Conservation (phyloP, 2,888 invertebrate species). For the Bellardia pandia region DNA sequence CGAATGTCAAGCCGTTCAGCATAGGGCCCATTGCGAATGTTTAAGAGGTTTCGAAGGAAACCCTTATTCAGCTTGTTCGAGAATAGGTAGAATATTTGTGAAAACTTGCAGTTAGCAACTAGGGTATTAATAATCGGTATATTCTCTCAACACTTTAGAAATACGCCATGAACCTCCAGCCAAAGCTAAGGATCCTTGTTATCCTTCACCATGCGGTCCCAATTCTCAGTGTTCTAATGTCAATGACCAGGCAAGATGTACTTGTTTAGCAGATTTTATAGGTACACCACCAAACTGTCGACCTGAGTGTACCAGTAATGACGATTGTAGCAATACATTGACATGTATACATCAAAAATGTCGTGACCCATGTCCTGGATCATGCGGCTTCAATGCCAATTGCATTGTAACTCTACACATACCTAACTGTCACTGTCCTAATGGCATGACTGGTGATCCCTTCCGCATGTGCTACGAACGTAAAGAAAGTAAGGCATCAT, state of each 20-base stretch:
- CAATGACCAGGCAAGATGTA: constrained; percentile 87
- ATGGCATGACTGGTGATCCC: constrained; percentile 90
- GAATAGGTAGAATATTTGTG: constrained; percentile 80
- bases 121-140: neutral
- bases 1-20: constrained; percentile 90
- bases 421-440: constrained; percentile 89
- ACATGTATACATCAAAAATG: constrained; percentile 91
- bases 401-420: constrained; percentile 91
- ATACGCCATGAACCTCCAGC: constrained; percentile 68
- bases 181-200: constrained; percentile 86
- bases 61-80: constrained; percentile 87
- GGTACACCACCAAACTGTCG: constrained; percentile 90
- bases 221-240: constrained; percentile 89
- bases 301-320: constrained; percentile 89
- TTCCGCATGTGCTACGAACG: constrained; percentile 87
- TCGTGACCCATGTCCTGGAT: constrained; percentile 90
- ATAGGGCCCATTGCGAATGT: constrained; percentile 91
- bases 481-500: constrained; percentile 79
- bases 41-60: constrained; percentile 88
- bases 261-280: constrained; percentile 88
- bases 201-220: constrained; percentile 91
- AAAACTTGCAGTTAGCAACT: neutral
- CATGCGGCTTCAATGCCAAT: constrained; percentile 90
- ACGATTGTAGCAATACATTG: constrained; percentile 88
- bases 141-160: constrained; percentile 54